Base-by-base conservation (phyloP, 2,113 vertebrate genomes). In the Gasterosteus aculeatus region DNA sequence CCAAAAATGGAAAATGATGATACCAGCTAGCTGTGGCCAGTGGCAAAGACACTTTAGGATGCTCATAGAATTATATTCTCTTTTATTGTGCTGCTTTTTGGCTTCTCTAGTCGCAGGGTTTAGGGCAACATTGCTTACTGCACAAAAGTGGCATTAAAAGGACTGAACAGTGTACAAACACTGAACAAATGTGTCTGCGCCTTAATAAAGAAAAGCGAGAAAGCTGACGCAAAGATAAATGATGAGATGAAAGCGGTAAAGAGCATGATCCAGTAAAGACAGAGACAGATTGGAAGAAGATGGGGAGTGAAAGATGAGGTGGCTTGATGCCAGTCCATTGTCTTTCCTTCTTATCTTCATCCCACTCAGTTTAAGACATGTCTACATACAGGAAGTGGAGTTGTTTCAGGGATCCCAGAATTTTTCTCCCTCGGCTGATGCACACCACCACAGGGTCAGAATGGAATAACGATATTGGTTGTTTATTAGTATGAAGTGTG, bases 161-260 rank as follows among this genome's bases (percentile, higher is more conserved):
- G 68, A 54, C 69, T 38, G 77, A 86, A 72, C 70, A 80, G 76
- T n/a, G n/a, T n/a, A n/a, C n/a, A n/a, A n/a, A n/a, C n/a, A 54
- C 69, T 38, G 77, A 86, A 72, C 70, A 80, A 74, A 85, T 83
- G 81, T 76, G 75, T 69, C 54, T 31, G 59, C 61, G 47, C 70
- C 69, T 74, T 79, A 66, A 84, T 83, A 47, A 46, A 54, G 51
- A 44, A 63, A 33, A 47, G 49, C 64, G 80, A 53, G 31, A 73
- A 72, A 70, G 75, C 81, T 87, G 90, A 87, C 87, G 84, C 85
- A 81, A 72, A 91, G 86, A 88, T 75, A 84, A 79, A 89, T 87
- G 86, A 78, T 10, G 78, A 82, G 82, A 85, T 81, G 80, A 81
- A 47, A 77, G 61, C 70, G 74, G 57, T 77, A 77, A 80, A 77